A percentile compares a stretch with the other conserved stretches of the same genome.
These are phyloP conservation scores for Pluvianellus socialis DNA, from an alignment of 2,113 vertebrate genomes.

Conservation along the genomic window DNA sequence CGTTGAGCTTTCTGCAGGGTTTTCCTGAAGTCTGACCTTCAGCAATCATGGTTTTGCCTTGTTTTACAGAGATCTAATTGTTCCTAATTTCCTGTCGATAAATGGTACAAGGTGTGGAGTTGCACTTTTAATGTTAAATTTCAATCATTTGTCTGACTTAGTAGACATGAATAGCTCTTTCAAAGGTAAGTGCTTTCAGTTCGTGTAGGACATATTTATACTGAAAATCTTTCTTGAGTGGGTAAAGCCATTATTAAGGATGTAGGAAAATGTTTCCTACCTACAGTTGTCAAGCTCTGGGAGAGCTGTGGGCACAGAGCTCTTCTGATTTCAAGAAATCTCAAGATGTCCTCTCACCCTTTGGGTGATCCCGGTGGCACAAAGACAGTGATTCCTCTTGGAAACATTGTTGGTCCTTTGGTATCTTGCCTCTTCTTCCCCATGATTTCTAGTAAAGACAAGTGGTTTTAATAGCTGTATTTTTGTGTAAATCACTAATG, in stretches of 20 bases:
- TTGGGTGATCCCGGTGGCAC: neutral
- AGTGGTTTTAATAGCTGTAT: neutral
- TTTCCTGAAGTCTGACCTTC: constrained; percentile 65
- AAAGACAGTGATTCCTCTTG: neutral
- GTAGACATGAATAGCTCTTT: constrained; percentile 70
- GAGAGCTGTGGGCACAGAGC: neutral
- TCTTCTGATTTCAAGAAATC: neutral
- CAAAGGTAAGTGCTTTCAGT: constrained; percentile 60
- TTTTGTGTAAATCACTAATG: neutral
- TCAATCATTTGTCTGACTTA: constrained; percentile 76
- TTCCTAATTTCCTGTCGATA: constrained; percentile 79
- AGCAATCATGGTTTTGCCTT: constrained; percentile 50
- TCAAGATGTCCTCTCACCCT: neutral
- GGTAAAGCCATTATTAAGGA: constrained; percentile 2
- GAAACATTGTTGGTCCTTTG: neutral
- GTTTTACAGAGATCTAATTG: constrained; percentile 79
- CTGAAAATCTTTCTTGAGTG: constrained; percentile 38
- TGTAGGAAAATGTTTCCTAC: constrained; percentile 15
- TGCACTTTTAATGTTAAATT: constrained; percentile 66
- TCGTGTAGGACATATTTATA: constrained; percentile 28
- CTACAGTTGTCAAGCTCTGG: neutral
- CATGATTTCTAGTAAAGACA: neutral
- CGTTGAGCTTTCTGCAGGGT: constrained; percentile 24
- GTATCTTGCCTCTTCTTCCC: neutral
- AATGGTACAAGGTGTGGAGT: constrained; percentile 78